Conservation (phyloP, 92 coral and sea anemone genomes). For the Scolanthus callimorphus region DNA sequence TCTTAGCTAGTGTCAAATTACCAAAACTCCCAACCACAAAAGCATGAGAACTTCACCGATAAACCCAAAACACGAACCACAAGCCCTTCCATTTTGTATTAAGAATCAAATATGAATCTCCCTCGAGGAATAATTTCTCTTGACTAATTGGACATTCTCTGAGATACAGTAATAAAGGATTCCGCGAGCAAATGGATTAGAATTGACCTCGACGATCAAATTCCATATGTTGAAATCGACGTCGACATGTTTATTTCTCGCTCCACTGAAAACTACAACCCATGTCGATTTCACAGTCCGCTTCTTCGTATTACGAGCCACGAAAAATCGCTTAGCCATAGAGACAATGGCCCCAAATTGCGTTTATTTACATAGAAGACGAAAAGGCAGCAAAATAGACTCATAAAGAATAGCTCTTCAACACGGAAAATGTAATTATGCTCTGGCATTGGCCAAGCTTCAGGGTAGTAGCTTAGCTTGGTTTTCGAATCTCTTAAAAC, state of each 20-base stretch:
- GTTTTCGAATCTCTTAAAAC: too few relatives aligned
- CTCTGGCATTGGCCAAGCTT: too few relatives aligned
- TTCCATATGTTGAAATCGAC: too few relatives aligned
- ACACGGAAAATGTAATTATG: constrained; percentile 1
- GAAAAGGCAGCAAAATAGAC: constrained; percentile 9
- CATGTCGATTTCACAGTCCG: constrained; percentile 22
- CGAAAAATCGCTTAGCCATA: constrained; percentile 18
- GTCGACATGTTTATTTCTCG: constrained; percentile 5
- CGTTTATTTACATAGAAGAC: constrained; percentile 19
- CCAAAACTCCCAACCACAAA: too few relatives aligned
- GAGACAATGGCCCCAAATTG: constrained; percentile 30
- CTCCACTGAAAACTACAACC: constrained; percentile 9
- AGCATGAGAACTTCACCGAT: too few relatives aligned
- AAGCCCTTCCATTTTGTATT: neutral
- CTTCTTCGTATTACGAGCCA: constrained; percentile 11
- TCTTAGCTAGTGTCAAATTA: too few relatives aligned
- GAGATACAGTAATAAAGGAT: too few relatives aligned
- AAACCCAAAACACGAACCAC: too few relatives aligned
- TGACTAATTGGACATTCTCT: neutral
- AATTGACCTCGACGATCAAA: too few relatives aligned
- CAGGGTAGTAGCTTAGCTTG: too few relatives aligned
- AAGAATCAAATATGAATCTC: neutral
- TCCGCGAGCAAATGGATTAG: too few relatives aligned
- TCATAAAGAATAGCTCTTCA: constrained; percentile 3
- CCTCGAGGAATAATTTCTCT: neutral